Evolutionary conservation across 37 sponge, comb jelly and placozoan species (phyloP), one percentile per base, ranked within the genome.

Genomic region (Halisarca cf. caerulea): DNA sequence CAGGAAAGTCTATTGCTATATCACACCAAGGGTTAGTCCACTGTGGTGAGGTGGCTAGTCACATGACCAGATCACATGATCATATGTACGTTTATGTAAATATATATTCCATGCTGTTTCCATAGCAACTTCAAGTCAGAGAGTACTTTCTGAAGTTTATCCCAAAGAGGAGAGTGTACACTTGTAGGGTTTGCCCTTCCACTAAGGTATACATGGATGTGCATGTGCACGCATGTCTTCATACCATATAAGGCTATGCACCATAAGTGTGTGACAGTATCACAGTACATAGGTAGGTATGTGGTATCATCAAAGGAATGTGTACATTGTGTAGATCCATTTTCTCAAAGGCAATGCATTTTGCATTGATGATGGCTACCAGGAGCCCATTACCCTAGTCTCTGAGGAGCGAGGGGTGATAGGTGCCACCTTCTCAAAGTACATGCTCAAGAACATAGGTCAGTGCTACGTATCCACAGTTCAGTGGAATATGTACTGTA

Each of bases 1-100:
- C 17, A 94, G 82, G 81, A 90, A 66, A 36, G 94, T 94, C 60
- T 94, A 88, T 80, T 90, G 91, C 45, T 94, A 94, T 78, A 78
- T 90, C 47, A 85, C 91, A 14, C 91, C 94, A 17, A 82, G 84
- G 80, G 93, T 92, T 57, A 59, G 45, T 15, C 20, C 3, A 30
- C 18, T 53, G 33, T 53, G 58, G 9, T 15, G 11, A 79, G n/a
- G 11, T 39, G 24, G 6, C 30, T n/a, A n/a, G 4, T 30, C 23
- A 8, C 39, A 73, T 37, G 14, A 73, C 14, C 36, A 36, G n/a
- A 73, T 36, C 25, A 11, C n/a, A 27, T 27, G 28, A 66, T 27
- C 27, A 21, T 55, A 55, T 55, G 18, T 14, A 18, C 42, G n/a
- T n/a, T n/a, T n/a, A n/a, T n/a, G n/a, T n/a, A n/a, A n/a, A n/a